A percentile compares a stretch with the other conserved stretches of the same genome.
Evolutionary conservation across 2,797 vertebrate genomes (phyloP).

Genomic region (Rhinoraja longicauda): DNA sequence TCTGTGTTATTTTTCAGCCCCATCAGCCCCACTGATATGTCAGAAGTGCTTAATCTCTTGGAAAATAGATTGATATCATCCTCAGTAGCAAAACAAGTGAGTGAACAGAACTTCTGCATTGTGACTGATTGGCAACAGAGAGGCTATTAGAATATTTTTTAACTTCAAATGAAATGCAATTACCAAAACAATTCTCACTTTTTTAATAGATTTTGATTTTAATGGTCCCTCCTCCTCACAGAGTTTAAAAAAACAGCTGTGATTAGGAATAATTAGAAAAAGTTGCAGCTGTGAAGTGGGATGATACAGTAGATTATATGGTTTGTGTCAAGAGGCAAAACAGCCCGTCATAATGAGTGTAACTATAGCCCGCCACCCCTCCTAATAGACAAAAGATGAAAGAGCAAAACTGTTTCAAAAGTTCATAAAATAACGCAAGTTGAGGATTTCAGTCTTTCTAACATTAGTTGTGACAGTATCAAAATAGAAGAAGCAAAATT

Average conservation of each 20-base stretch:
- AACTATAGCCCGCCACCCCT: too few relatives aligned
- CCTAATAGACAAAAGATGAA: too few relatives aligned
- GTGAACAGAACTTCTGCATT: slow-evolving; percentile 44
- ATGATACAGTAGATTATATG: too few relatives aligned
- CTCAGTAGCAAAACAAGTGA: slow-evolving; percentile 75
- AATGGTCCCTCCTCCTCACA: background rate
- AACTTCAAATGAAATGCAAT: background rate
- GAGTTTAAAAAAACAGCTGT: background rate
- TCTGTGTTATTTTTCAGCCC: slow-evolving; percentile 59
- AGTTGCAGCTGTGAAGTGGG: too few relatives aligned
- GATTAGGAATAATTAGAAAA: background rate
- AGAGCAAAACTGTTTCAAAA: too few relatives aligned
- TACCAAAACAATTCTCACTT: background rate
- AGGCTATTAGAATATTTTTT: background rate
- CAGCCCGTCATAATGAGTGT: too few relatives aligned
- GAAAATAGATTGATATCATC: slow-evolving; percentile 76
- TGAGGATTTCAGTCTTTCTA: too few relatives aligned
- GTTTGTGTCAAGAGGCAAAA: too few relatives aligned
- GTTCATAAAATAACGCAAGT: too few relatives aligned
- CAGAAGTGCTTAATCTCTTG: slow-evolving; percentile 78
- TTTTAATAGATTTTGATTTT: background rate
- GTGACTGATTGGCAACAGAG: slow-evolving; percentile 42
- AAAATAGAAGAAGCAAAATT: too few relatives aligned
- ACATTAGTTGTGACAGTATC: too few relatives aligned
- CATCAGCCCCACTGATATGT: slow-evolving; percentile 65